Conservation (phyloP, 2,113 vertebrate genomes). For the Embiotoca jacksoni region DNA sequence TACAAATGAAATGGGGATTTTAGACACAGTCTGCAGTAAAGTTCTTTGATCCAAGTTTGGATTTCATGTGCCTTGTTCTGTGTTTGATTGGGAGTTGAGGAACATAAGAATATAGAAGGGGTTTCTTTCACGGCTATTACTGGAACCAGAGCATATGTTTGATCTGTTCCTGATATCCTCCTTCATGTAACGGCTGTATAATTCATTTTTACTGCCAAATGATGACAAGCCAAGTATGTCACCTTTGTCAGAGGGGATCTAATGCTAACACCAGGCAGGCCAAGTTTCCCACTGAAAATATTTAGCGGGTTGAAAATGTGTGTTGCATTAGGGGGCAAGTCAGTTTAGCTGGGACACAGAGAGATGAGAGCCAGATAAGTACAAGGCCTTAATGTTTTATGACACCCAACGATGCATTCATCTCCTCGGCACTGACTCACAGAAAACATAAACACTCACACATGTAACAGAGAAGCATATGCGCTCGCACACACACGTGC, state of each 20-base stretch:
- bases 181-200: conserved; percentile 30
- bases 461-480: conserved; percentile 35
- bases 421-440: conserved; percentile 54
- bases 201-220: conserved; percentile 47
- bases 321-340: conserved; percentile 41
- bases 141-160: conserved; percentile 44
- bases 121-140: conserved; percentile 29
- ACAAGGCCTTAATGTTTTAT: conserved; percentile 67
- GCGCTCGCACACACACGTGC: conserved; percentile 1
- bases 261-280: conserved; percentile 19
- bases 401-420: conserved; percentile 69
- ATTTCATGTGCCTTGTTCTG: conserved; percentile 14
- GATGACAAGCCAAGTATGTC: conserved; percentile 59
- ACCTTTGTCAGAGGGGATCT: conserved; percentile 43
- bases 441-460: conserved; percentile 56
- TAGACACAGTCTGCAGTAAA: background rate
- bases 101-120: conserved; percentile 5
- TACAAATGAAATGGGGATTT: conserved; percentile 10
- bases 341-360: conserved; percentile 52
- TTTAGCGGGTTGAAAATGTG: conserved; percentile 45
- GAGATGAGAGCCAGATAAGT: conserved; percentile 62
- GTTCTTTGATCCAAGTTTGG: conserved; percentile 2
- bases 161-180: conserved; percentile 44
- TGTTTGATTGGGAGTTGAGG: conserved; percentile 27
- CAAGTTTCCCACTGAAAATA: conserved; percentile 45